Evolutionary conservation across 2,797 vertebrate species (phyloP), one percentile per base, ranked within the genome.

Genomic region (Gobio occitaniae): DNA sequence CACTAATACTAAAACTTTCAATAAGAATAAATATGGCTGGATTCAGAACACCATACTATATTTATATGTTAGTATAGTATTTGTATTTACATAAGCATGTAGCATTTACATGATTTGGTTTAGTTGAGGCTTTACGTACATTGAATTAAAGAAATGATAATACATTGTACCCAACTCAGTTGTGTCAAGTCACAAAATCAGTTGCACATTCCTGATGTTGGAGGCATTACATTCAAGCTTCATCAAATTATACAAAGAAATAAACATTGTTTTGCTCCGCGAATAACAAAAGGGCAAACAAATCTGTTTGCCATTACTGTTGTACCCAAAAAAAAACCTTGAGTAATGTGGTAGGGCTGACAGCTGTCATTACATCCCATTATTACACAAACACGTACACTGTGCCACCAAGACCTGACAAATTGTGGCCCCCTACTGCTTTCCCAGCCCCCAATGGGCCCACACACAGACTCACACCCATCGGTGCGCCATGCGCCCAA

Each of bases 321-420:
- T 71, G 48, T 54, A 66, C 59, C 12, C 17, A 54, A 71, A 71
- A 66, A n/a, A 71, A 66, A 56, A 15, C 1, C 52, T 25, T 4
- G 32, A 50, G 66, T 69, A 70, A 17, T 59, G 74, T 80, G 75
- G 76, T 68, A 48, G 75, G 72, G 44, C 84, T 86, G 88, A 86
- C 92, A 95, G 94, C 93, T 94, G 94, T 92, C 90, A 91, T 90
- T 91, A 90, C 85, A 85, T 54, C 81, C 19, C 80, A 12, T 90
- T 89, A 84, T 91, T 92, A 93, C 85, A 93, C 92, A 91, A 25
- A 25, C 91, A 88, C 65, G 82, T 70, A 81, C 82, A 86, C 71
- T 90, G 81, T 75, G 74, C 84, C 63, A 10, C 83, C 90, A 90
- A 54, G 11, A 69, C 38, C 88, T 82, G 89, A 92, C 92, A 91